Conservation (phyloP, 2,888 invertebrate species). For the Sarcophaga variegata region DNA sequence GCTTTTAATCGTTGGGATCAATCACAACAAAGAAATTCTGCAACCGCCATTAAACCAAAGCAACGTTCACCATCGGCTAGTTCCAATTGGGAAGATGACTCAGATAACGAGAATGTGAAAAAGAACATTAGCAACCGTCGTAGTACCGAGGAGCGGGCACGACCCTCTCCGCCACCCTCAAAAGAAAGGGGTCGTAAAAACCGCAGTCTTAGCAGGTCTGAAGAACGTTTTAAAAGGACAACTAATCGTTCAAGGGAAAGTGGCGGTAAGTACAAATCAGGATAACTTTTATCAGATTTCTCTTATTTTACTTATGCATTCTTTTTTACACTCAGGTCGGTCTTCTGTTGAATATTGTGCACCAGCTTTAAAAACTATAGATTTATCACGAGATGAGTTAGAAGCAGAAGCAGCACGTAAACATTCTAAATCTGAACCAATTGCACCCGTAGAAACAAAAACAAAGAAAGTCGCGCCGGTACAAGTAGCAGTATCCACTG, state of each 20-base stretch:
- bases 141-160: conserved; percentile 53
- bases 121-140: conserved; percentile 43
- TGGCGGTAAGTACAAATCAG: conserved; percentile 49
- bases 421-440: conserved; percentile 57
- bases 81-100: conserved; percentile 75
- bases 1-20: conserved; percentile 77
- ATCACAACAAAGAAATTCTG: conserved; percentile 62
- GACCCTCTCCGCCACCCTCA: conserved; percentile 55
- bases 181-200: conserved; percentile 71
- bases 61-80: conserved; percentile 73
- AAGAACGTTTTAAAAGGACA: conserved; percentile 67
- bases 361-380: conserved; percentile 76
- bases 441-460: conserved; percentile 42
- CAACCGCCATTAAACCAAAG: conserved; percentile 68
- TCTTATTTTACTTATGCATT: background rate
- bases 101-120: conserved; percentile 48
- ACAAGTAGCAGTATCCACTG: conserved; percentile 59
- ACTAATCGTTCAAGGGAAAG: conserved; percentile 65
- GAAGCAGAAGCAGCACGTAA: conserved; percentile 59
- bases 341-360: conserved; percentile 77
- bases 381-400: conserved; percentile 76
- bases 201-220: conserved; percentile 72
- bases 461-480: conserved; percentile 61
- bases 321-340: conserved; percentile 69
- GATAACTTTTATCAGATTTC: too few relatives aligned